phyloP scores from a whole-genome alignment of 2,113 vertebrate genomes.

The Prinia subflava region DNA sequence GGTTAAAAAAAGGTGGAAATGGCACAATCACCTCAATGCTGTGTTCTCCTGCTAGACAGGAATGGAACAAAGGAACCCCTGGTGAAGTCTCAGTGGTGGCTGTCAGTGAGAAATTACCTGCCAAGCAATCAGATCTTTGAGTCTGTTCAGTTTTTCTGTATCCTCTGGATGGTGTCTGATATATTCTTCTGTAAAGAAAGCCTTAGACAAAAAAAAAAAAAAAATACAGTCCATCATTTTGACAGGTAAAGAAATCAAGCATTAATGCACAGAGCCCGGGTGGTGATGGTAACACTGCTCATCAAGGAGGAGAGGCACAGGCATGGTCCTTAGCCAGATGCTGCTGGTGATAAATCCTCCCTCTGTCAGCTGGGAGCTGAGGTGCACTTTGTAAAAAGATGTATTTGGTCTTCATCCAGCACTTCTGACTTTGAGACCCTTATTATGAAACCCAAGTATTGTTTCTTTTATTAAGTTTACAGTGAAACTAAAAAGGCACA shows the following conservation, averaged over 20 bases:
- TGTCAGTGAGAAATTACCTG: slow-evolving; percentile 78
- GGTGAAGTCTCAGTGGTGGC: neutral
- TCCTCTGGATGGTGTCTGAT: slow-evolving; percentile 82
- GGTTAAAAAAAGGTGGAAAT: neutral
- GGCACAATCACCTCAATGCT: neutral
- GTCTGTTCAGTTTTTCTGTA: slow-evolving; percentile 85
- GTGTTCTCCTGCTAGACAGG: neutral
- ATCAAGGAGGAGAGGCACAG: neutral
- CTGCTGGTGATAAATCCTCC: neutral
- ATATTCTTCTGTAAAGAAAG: slow-evolving; percentile 95
- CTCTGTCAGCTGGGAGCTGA: neutral
- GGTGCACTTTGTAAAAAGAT: neutral
- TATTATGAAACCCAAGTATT: neutral
- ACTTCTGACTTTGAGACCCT: neutral
- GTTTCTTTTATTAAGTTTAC: neutral
- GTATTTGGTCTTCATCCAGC: neutral
- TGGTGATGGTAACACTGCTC: neutral
- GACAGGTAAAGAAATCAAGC: neutral
- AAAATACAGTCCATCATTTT: neutral
- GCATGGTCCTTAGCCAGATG: neutral
- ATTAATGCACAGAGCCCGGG: neutral
- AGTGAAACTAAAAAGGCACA: neutral
- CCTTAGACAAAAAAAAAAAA: slow-evolving; percentile 68
- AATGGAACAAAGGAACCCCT: neutral
- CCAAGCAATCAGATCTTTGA: slow-evolving; percentile 98